Base-by-base conservation (phyloP, 2,113 vertebrate genomes). In the Mustela nigripes region DNA sequence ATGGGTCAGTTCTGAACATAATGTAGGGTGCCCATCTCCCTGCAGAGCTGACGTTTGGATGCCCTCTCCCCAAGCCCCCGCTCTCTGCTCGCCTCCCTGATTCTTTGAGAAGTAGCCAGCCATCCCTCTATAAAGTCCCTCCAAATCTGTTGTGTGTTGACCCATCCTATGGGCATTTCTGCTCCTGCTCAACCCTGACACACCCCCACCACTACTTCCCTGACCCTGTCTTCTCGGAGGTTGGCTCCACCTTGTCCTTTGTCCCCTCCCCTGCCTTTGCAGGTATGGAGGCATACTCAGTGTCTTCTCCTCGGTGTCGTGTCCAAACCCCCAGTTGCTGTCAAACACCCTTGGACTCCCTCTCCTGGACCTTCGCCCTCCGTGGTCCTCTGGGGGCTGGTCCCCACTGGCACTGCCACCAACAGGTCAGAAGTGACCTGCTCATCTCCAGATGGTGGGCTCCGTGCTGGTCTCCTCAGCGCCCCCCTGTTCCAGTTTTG, bases 1-100 rank as follows among this genome's bases (percentile, higher is more conserved):
- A 94, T 86, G 58, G 82, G 78, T 74, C 95, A 50, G 79, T 97
- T 89, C n/a, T 73, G 88, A 89, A 42, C 58, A 62, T 93, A 65
- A 92, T 56, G 12, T 5, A 21, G 39, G 24, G 1, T 31, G 1
- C 39, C 93, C 74, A 2, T 86, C 67, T 93, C 69, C 0, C 0
- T 28, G 33, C 85, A 56, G 18, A 4, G 81, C 33, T 28, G 79
- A 95, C 24, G 78, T 76, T 84, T 76, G 80, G 67, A 56, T 62
- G 36, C 31, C 1, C 0, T 36, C 56, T 53, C 56, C 82, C 14
- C 7, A 24, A 26, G 36, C 24, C 28, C 33, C 31, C 1, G 1
- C 28, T 15, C 3, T 36, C 62, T 7, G 12, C 5, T 4, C 4
- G 2, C 48, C n/a, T 7, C n/a, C 53, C 67, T 39, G 16, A 11